phyloP scores from a whole-genome alignment of 2,888 invertebrate species.

The Crocallis elinguaria region DNA sequence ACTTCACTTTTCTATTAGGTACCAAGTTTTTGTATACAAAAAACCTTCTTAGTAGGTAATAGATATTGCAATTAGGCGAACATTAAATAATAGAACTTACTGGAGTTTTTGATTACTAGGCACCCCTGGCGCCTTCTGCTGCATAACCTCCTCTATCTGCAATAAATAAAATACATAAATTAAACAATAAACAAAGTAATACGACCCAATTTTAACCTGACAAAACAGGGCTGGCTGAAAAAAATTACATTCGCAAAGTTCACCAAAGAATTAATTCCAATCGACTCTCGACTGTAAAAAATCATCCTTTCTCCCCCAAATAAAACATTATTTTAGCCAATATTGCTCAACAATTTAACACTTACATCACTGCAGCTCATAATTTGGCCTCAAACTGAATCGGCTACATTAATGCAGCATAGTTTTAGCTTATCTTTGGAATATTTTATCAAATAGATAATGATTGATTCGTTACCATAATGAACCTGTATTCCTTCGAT shows the following conservation, averaged over 20 bases:
- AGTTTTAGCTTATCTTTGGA: constrained; percentile 19
- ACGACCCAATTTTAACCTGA: neutral
- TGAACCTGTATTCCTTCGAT: constrained; percentile 69
- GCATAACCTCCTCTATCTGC: constrained; percentile 83
- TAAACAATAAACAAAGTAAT: no score
- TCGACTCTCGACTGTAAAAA: neutral
- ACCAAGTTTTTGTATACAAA: no score
- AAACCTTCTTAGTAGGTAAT: no score
- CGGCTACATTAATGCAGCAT: constrained; percentile 22
- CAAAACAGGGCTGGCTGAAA: neutral
- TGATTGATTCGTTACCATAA: constrained; percentile 57
- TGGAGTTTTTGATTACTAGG: constrained; percentile 67
- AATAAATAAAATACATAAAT: constrained; percentile 1
- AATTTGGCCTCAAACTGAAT: constrained; percentile 24
- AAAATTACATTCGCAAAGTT: neutral
- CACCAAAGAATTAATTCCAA: neutral
- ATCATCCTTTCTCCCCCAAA: no score
- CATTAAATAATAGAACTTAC: constrained; percentile 53
- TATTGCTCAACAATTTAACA: constrained; percentile 7
- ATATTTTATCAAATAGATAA: constrained; percentile 37
- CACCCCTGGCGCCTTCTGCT: constrained; percentile 80
- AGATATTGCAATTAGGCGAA: no score
- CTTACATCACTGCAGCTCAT: constrained; percentile 35
- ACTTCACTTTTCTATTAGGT: no score
- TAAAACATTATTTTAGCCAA: constrained; percentile 5